phyloP scores from a whole-genome alignment of 2,888 invertebrate genomes.

The Nephrotoma appendiculata region DNA sequence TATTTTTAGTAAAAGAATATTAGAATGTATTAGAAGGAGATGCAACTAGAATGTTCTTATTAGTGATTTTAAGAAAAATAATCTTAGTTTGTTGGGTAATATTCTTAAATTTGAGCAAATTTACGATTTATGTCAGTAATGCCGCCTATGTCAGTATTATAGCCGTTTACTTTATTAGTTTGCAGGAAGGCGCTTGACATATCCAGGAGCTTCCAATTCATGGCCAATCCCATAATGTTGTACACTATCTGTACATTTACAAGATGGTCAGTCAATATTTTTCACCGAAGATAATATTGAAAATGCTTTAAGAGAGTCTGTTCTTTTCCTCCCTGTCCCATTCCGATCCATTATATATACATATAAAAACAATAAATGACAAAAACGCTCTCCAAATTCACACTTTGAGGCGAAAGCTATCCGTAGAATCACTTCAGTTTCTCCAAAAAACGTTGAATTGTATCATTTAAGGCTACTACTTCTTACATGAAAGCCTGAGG shows the following conservation, averaged over 20 bases:
- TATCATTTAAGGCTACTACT: not conserved
- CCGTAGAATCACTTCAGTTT: too few relatives aligned
- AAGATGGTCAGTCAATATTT: not conserved
- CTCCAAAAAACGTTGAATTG: not conserved
- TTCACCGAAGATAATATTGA: not conserved
- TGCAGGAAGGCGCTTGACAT: not conserved
- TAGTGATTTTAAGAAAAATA: too few relatives aligned
- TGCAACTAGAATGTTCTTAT: too few relatives aligned
- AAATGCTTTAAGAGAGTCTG: not conserved
- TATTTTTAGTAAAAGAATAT: too few relatives aligned
- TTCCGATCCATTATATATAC: not conserved
- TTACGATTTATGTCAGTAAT: too few relatives aligned
- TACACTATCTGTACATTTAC: not conserved
- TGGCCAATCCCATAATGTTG: not conserved
- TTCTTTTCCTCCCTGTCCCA: too few relatives aligned
- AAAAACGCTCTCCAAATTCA: not conserved
- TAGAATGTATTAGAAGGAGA: too few relatives aligned
- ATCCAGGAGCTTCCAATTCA: not conserved
- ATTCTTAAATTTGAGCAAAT: too few relatives aligned
- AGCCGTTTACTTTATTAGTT: too few relatives aligned
- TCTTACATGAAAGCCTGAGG: too few relatives aligned
- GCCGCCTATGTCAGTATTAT: too few relatives aligned
- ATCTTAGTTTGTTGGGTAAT: too few relatives aligned
- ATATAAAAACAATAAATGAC: not conserved
- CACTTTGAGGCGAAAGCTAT: not conserved